Percentiles rank a stretch among this genome's conserved stretches.
These are phyloP conservation scores for Marronus borbonicus DNA, from an alignment of 2,888 invertebrate species.

Conservation along the genomic window DNA sequence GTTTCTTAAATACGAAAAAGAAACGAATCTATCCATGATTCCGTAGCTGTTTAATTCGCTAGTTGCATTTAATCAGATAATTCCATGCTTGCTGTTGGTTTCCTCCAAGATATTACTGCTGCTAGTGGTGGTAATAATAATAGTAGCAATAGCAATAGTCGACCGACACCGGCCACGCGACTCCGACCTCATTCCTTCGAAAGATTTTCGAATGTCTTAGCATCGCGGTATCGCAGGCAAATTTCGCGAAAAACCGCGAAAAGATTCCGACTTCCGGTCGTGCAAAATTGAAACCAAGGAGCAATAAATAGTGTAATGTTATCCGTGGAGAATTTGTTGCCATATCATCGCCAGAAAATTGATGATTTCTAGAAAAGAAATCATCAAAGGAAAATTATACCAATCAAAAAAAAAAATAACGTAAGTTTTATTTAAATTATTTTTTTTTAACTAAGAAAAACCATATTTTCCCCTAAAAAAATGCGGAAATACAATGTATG, in stretches of 20 bases:
- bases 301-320: constrained; percentile 27
- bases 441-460: not conserved
- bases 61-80: constrained; percentile 31
- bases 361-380: not conserved
- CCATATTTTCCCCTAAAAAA: not conserved
- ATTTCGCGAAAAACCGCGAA: constrained; percentile 6
- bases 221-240: not conserved
- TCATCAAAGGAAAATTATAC: not conserved
- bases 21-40: too few species aligned
- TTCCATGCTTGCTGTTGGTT: constrained; percentile 31
- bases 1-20: not conserved
- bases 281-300: not conserved
- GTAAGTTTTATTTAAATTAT: not conserved
- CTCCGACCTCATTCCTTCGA: not conserved
- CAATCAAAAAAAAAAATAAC: not conserved
- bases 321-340: constrained; percentile 27
- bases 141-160: not conserved
- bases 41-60: not conserved
- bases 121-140: not conserved
- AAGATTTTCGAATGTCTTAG: constrained; percentile 3
- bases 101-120: not conserved
- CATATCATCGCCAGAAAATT: constrained; percentile 6
- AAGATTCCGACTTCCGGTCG: not conserved
- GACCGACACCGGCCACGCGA: constrained; percentile 8
- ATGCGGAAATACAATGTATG: constrained; percentile 18